Evolutionary conservation across 2,888 invertebrate genomes (phyloP), one percentile per base, ranked within the genome.

Genomic region (Torymus auratus): DNA sequence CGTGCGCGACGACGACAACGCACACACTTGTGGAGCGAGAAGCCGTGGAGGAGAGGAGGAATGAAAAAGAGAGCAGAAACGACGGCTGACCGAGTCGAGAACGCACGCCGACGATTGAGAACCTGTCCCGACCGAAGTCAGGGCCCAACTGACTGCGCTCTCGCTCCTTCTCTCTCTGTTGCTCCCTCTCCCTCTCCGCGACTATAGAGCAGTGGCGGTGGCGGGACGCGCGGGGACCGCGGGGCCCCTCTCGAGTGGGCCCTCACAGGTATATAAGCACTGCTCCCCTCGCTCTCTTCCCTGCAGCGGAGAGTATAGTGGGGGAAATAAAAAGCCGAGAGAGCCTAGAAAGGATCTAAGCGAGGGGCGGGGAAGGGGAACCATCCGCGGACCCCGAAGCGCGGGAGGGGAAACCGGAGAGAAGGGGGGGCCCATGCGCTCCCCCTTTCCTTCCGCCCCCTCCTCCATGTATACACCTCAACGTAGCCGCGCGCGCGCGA

Each of bases 281-380:
- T 14, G 61, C 58, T 10, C 56, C 69, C 55, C 55, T 17, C 17
- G 12, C 78, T 81, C 84, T 81, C 65, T 52, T 12, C 71, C 62
- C 23, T 53, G 28, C n/a, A n/a, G 50, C 17, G 14, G 17, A 52
- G 52, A 61, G 58, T 7, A 82, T 7, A 82, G 86, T 85, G 87
- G 88, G 87, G 86, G 81, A 84, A 87, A 88, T 88, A 89, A 89
- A 90, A 90, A 89, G 88, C 74, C 67, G 15, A 87, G 41, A 41
- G 50, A 87, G 88, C 88, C 88, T 89, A 89, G 90, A 90, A 89
- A 89, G 88, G 89, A 88, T 87, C 89, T 88, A 88, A 88, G 88
- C 86, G 88, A 88, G 86, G 86, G 84, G 41, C 41, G 85, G 85
- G 86, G 86, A 86, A 87, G 85, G 87, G 88, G 87, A 88, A 87